Evolutionary conservation across 2,888 invertebrate species (phyloP), one percentile per base, ranked within the genome.

Genomic region (Rotaria sp.): DNA sequence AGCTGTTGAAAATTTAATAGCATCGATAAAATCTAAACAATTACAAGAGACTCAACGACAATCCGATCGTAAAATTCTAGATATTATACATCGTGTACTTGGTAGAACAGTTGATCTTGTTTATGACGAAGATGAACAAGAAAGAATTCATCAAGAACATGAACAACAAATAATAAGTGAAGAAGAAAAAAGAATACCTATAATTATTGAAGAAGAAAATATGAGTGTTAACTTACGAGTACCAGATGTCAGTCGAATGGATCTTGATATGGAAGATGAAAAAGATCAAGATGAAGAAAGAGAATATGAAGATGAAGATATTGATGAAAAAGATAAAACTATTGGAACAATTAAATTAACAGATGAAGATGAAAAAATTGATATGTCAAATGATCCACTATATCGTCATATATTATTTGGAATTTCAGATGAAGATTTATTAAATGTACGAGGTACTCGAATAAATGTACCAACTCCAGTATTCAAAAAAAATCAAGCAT

Each of bases 21-120:
- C 86, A 55, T 74, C 86, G 15, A 86, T 86, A 26, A 86, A 86
- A 75, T 85, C 86, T 3, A 85, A 85, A 50, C 80, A 86, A 35
- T 35, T 86, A 18, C 35, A 75, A 35, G 41, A 50, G 41, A 52
- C 85, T 41, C 86, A 86, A 45, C 75, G 85, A 75, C 80, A 85
- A 48, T 86, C 86, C 7, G 84, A 86, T 45, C 48, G 55, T 35
- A 85, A 59, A 86, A 86, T 86, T 57, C 48, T 85, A n/a, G 86
- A 86, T 30, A 86, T 86, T 74, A 48, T 86, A 21, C 80, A 45
- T 85, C 85, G 67, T 48, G 57, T 55, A 67, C 55, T 55, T 55
- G 52, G 75, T 3, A 80, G 75, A 45, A 45, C 38, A 26, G 15
- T 80, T 45, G 75, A 80, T 45, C 75, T 80, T 24, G 45, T 45